phyloP scores from a whole-genome alignment of 2,797 vertebrate species.

The Clarias platycephalus region DNA sequence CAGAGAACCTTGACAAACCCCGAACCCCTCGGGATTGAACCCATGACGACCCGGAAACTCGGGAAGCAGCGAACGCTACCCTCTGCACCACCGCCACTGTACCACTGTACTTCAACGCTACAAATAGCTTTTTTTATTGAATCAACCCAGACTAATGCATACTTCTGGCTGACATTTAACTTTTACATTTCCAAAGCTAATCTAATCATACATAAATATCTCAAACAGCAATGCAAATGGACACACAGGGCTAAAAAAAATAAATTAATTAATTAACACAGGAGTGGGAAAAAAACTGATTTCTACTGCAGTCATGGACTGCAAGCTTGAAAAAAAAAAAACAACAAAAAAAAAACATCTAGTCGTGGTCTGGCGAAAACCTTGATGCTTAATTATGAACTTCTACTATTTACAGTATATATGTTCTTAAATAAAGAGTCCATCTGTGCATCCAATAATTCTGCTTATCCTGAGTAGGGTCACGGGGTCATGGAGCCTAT shows the following conservation, averaged over 20 bases:
- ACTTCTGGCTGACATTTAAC: background rate
- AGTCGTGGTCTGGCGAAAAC: background rate
- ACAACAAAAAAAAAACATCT: background rate
- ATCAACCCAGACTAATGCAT: background rate
- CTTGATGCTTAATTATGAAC: background rate
- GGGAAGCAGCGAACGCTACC: background rate
- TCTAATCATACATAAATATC: background rate
- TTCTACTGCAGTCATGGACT: background rate
- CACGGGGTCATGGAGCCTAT: no score
- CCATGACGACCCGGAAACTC: background rate
- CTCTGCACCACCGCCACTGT: background rate
- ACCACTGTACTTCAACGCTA: background rate
- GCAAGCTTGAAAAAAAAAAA: background rate
- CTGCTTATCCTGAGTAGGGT: no score
- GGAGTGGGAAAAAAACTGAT: background rate
- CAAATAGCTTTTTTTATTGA: background rate
- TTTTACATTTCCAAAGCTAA: background rate
- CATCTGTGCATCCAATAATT: no score
- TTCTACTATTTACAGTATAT: background rate
- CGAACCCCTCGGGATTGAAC: background rate
- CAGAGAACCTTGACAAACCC: background rate
- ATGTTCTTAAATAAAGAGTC: background rate
- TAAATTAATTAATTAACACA: background rate
- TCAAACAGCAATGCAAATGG: background rate
- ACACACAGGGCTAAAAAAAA: background rate